These are phyloP conservation scores for Protophormia terraenovae DNA, from an alignment of 2,888 invertebrate genomes.

Conservation along the genomic window DNA sequence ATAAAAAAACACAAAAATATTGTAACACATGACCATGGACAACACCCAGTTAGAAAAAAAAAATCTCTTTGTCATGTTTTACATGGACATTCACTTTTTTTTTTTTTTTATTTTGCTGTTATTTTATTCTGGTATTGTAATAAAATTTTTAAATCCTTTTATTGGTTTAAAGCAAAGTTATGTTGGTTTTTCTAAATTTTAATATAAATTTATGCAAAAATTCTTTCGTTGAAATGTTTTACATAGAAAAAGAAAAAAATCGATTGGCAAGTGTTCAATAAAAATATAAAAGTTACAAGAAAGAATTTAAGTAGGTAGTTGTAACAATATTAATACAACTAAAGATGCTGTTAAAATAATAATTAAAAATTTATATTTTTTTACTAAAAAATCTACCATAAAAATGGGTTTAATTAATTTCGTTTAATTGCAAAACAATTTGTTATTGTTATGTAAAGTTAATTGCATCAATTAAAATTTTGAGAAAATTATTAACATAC, in stretches of 20 bases:
- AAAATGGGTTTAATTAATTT: too few species aligned
- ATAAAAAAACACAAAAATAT: neutral
- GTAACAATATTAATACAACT: too few species aligned
- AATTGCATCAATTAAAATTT: too few species aligned
- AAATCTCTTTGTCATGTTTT: conserved; percentile 22
- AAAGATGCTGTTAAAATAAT: too few species aligned
- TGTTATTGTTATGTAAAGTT: too few species aligned
- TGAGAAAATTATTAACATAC: too few species aligned
- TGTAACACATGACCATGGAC: conserved; percentile 20
- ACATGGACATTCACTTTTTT: conserved; percentile 1
- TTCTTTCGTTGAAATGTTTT: neutral
- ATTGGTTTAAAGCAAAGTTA: neutral
- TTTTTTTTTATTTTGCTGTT: neutral
- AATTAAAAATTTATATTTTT: too few species aligned
- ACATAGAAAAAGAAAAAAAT: too few species aligned
- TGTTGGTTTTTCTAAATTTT: neutral
- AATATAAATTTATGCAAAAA: neutral
- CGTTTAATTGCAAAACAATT: too few species aligned
- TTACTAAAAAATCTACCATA: too few species aligned
- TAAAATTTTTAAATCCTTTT: conserved; percentile 25
- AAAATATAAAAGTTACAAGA: neutral
- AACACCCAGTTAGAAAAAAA: conserved; percentile 21
- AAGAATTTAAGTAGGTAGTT: neutral
- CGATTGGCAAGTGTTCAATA: neutral
- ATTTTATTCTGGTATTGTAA: neutral